Base-by-base conservation (phyloP, 2,888 invertebrate species). In the Ectemnius lituratus region DNA sequence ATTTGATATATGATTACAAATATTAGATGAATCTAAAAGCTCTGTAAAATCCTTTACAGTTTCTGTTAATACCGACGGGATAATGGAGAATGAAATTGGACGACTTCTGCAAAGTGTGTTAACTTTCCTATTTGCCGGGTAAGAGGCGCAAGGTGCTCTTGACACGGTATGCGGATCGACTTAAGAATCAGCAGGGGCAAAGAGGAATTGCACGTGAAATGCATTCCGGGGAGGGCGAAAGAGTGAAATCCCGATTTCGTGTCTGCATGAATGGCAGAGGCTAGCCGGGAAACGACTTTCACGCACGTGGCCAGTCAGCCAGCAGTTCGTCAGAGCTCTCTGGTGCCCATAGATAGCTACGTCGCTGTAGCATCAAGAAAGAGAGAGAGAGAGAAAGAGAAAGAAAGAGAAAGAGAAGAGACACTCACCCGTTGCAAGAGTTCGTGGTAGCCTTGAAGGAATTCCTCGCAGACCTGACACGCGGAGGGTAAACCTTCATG, bases 391-490 rank as follows among this genome's bases (percentile, higher is more conserved):
- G 37, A 37, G 37, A 4, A 4, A 37, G 4, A 8, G 37, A 8
- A 4, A 8, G 37, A 8, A 37, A 4, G n/a, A n/a, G n/a, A n/a
- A n/a, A n/a, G 28, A 37, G 8, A 8, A 3, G 28, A 37, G 28
- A 37, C 5, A 91, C 90, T 92, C 94, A 95, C 95, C 95, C 94
- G 94, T 91, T 93, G 92, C 91, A 94, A 92, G 87, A 94, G 92
- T 85, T 94, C 93, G 82, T 94, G 94, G 88, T 94, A 94, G 87
- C 95, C 92, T 85, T 94, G 91, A 86, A 95, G 92, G 91, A 95
- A 95, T 91, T 96, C 95, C 89, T 94, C 95, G 91, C 95, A 93
- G 85, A 95, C 93, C 91, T 95, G 95, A 83, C 95, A 95, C 83
- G 77, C 92, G 88, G 92, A 90, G 85, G 92, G 91, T 84, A 85